Conservation (phyloP, 2,113 vertebrate species). For the Pedionomus torquatus region DNA sequence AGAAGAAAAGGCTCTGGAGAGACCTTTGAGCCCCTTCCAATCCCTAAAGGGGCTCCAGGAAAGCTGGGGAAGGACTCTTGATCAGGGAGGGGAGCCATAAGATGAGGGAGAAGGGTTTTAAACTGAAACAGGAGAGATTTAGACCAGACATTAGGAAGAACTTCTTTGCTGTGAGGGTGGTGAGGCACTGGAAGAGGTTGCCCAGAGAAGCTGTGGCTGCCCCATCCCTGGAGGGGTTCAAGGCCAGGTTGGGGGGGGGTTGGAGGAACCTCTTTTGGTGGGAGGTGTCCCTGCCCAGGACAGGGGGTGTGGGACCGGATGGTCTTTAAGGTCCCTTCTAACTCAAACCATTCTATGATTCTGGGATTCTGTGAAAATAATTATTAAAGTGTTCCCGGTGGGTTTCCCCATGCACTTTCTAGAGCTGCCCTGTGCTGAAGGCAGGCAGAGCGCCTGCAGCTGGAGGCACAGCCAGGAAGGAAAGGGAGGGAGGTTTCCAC, state of each 20-base stretch:
- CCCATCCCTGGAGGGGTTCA: neutral
- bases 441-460: neutral
- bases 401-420: accelerated
- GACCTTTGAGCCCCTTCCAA: neutral
- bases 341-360: neutral
- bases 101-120: neutral
- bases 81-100: neutral
- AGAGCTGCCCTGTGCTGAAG: neutral
- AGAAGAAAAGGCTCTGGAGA: neutral
- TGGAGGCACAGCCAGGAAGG: neutral
- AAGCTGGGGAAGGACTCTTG: neutral
- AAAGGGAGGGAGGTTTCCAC: neutral
- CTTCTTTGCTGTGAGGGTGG: no score
- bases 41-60: neutral
- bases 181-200: neutral
- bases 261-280: neutral
- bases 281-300: neutral
- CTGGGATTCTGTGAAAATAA: neutral
- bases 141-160: neutral
- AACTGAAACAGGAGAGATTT: neutral
- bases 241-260: neutral
- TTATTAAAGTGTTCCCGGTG: neutral
- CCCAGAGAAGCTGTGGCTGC: neutral
- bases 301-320: neutral
- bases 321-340: neutral